Conservation (phyloP, 2,888 invertebrate genomes). For the Aporophyla nigra region DNA sequence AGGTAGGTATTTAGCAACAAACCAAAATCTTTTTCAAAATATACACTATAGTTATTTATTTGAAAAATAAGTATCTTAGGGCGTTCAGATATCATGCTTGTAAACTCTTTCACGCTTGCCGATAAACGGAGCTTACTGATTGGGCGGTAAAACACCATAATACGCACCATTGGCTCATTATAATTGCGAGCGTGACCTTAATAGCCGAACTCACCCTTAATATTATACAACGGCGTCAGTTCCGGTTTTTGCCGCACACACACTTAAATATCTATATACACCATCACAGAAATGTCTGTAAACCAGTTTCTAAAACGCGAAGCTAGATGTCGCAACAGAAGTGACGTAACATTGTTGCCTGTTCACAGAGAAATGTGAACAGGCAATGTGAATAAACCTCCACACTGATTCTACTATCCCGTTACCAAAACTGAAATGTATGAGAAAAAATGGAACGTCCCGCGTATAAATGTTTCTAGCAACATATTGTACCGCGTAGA, state of each 20-base stretch:
- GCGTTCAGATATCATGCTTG: not conserved
- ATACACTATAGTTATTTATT: not conserved
- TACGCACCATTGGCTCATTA: not conserved
- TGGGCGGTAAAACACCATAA: not conserved
- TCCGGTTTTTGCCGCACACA: not conserved
- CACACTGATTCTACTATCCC: not conserved
- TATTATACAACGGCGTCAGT: not conserved
- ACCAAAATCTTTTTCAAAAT: not conserved
- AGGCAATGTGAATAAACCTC: not conserved
- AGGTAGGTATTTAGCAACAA: not conserved
- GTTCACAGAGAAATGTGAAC: not conserved
- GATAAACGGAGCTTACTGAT: not conserved
- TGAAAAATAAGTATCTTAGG: not conserved
- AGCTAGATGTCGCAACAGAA: not conserved
- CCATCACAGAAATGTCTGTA: not conserved
- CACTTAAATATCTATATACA: not conserved
- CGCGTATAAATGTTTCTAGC: not conserved
- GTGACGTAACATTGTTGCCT: not conserved
- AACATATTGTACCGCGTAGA: not conserved
- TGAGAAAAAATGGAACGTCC: not conserved
- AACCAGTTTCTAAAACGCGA: not conserved
- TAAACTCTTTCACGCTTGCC: not conserved
- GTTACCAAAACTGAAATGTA: not conserved
- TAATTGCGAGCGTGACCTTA: not conserved
- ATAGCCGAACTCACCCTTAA: constrained; percentile 2